These are phyloP conservation scores for Montipora cactus DNA, from an alignment of 64 coral and sea anemone species.

Conservation along the genomic window DNA sequence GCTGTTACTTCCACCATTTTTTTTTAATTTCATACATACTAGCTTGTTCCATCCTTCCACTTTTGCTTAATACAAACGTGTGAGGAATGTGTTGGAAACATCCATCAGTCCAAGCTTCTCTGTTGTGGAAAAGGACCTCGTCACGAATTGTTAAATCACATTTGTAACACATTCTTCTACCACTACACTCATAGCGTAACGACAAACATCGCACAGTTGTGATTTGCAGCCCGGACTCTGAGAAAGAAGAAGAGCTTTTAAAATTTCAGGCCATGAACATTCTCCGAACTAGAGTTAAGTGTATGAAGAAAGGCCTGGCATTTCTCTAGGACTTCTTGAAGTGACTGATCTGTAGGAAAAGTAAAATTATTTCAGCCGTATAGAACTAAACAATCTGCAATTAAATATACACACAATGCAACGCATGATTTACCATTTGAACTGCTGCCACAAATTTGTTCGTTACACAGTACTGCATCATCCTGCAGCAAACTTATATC, in stretches of 20 bases:
- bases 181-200: background rate
- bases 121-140: background rate
- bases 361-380: background rate
- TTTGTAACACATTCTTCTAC: background rate
- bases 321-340: background rate
- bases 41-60: background rate
- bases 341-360: background rate
- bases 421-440: too few relatives aligned
- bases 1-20: too few relatives aligned
- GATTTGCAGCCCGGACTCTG: background rate
- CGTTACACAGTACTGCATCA: too few relatives aligned
- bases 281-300: background rate
- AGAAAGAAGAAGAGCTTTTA: background rate
- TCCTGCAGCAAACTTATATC: too few relatives aligned
- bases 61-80: background rate
- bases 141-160: background rate
- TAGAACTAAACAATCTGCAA: too few relatives aligned
- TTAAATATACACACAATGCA: too few relatives aligned
- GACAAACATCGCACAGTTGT: background rate
- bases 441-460: too few relatives aligned
- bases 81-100: background rate
- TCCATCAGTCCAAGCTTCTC: slow-evolving; percentile 6
- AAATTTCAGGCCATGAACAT: background rate
- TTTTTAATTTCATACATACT: background rate
- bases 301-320: background rate